A percentile compares a stretch with the other conserved stretches of the same genome.
Evolutionary conservation across 1,140 invertebrate species (phyloP).

Genomic region (Saccostrea echinata): DNA sequence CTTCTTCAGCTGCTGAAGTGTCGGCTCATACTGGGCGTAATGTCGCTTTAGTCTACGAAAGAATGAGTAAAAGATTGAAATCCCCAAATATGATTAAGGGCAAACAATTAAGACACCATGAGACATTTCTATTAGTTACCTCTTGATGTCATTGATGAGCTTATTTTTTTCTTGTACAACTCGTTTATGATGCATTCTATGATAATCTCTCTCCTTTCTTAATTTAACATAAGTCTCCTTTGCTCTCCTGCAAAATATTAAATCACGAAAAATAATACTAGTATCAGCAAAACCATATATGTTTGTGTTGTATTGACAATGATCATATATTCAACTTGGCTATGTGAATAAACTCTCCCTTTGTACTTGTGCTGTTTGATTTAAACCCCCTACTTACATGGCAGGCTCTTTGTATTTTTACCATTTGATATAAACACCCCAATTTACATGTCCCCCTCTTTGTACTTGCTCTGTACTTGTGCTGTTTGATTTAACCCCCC

Average conservation of each 20-base stretch:
- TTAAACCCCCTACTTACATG: constrained; percentile 67
- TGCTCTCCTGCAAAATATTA: constrained; percentile 73
- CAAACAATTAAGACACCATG: neutral
- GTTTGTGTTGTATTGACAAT: too few relatives aligned
- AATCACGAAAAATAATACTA: too few relatives aligned
- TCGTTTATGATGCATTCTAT: constrained; percentile 80
- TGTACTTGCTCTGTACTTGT: too few relatives aligned
- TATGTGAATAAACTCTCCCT: constrained; percentile 54
- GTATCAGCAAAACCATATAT: too few relatives aligned
- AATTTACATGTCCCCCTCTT: constrained; percentile 78
- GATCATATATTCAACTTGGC: too few relatives aligned
- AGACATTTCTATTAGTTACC: constrained; percentile 58
- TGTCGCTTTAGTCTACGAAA: constrained; percentile 76
- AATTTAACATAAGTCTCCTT: constrained; percentile 80
- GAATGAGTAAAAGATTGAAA: neutral
- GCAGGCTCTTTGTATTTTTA: constrained; percentile 71
- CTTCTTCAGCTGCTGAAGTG: constrained; percentile 74
- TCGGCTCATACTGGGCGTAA: constrained; percentile 77
- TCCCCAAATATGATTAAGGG: neutral
- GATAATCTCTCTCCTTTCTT: constrained; percentile 80
- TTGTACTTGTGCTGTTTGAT: constrained; percentile 14
- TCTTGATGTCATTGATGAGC: constrained; percentile 78
- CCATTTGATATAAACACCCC: constrained; percentile 33
- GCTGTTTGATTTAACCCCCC: too few relatives aligned
- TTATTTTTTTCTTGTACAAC: constrained; percentile 80